Evolutionary conservation across 2,888 invertebrate species (phyloP), one percentile per base, ranked within the genome.

Genomic region (Sesia apiformis): DNA sequence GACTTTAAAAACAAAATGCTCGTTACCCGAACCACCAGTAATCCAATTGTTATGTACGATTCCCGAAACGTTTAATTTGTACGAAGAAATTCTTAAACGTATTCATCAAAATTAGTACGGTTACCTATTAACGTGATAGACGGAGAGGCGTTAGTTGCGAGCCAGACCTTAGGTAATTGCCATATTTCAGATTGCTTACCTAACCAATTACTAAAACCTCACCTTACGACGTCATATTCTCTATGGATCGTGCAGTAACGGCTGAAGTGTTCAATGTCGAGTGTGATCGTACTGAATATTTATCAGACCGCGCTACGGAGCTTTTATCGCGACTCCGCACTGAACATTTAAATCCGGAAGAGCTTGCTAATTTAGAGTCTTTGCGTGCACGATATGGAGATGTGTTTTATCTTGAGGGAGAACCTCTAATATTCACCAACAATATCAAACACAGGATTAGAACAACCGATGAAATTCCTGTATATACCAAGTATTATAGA

Each of bases 271-370:
- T 52, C 38, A 58, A 54, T 53, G 53, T 56, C 39, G 54, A 57
- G 56, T 57, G 52, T 55, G 41, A 40, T 53, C 50, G 52, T n/a
- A 55, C 56, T 7, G 42, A 51, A 46, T 39, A 46, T 8, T 39
- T 52, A 38, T 4, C 49, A 0, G 7, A 56, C 0, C 65, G 66
- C 8, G 49, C 23, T 23, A 40, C 41, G 3, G 55, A 59, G n/a
- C 56, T 59, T n/a, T 23, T 59, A 39, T 60, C 65, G 7, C 63
- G 64, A 0, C 52, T 72, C 4, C 63, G 70, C 4, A 70, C 66
- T 0, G 61, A 66, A 4, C 70, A 70, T 57, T 46, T 70, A 7
- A 68, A 70, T 39, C 42, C 52, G 0, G 69, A 72, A 41, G 69
- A 69, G 60, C 58, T 58, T 1, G 55, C 54, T 51, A 66, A 71